Base-by-base conservation (phyloP, 2,113 vertebrate genomes). In the Corapipo altera region DNA sequence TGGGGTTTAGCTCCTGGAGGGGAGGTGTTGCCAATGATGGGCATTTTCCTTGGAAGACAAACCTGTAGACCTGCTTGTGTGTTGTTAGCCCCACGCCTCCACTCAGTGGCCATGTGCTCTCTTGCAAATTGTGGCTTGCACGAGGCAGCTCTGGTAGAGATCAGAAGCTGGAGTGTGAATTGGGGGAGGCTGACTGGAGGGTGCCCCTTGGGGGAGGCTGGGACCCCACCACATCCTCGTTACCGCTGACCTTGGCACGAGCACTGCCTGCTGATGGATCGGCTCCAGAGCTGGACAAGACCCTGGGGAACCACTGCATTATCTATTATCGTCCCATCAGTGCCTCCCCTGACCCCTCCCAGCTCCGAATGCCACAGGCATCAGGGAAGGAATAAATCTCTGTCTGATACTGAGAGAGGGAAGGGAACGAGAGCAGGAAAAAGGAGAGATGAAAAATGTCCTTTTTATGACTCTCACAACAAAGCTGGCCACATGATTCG, bases 221-320 rank as follows among this genome's bases (percentile, higher is more conserved):
- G 98, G 98, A 98, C 98, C 98, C 98, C 96, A 98, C 94, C 98
- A 97, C 98, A 97, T 98, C 98, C 99, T 99, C 97, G 98, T 99
- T 99, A 99, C 98, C 81, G 98, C 98, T 99, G 99, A 99, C 99
- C 99, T 99, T 98, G 98, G 99, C 98, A 98, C 97, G 82, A 97
- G 98, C 96, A 64, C 65, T 95, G 97, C 96, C 96, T 98, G 98
- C 99, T 99, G 99, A 99, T 99, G 99, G 99, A 99, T 99, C 97
- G 97, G 98, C 98, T 98, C 97, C 37, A 86, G 98, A 97, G 98
- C 98, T 96, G 98, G 98, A 99, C 98, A 98, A 99, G 98, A 97
- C 99, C 98, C 98, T 3, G 65, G 99, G 98, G 99, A 99, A 95
- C 92, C 80, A 94, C 98, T 96, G 98, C 98, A 98, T 98, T 98